Evolutionary conservation across 2,888 invertebrate species (phyloP), one percentile per base, ranked within the genome.

Genomic region (Neoitamus cyanurus): DNA sequence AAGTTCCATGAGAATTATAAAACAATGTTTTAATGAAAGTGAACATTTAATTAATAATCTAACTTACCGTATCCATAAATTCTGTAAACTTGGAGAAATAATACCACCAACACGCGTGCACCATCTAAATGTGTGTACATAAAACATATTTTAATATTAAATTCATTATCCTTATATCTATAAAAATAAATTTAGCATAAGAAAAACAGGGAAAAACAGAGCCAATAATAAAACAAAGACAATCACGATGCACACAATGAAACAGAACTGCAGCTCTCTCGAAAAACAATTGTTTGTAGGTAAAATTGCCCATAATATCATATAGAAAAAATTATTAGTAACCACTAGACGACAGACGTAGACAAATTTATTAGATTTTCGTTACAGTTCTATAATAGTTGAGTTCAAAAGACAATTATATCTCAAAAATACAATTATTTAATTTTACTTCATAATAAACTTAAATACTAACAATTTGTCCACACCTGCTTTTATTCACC

Each of bases 21-120:
- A n/a, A n/a, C n/a, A n/a, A n/a, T n/a, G n/a, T n/a, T n/a, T n/a
- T n/a, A n/a, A n/a, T n/a, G n/a, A n/a, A n/a, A n/a, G n/a, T n/a
- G n/a, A 48, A 48, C 3, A 6, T 25, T 28, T 36, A 72, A 83
- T 13, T 69, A 82, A 68, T 7, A 31, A 68, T 25, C 9, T 84
- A 86, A 93, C 95, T 95, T 92, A 98, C 98, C 92, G 98, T 98
- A 92, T 98, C 98, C 92, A 98, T 94, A 91, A 98, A 97, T 92
- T 98, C 98, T 88, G 97, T 97, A 92, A 98, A 98, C 92, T 98
- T 98, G 84, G 98, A 97, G 91, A 98, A 96, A 92, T 96, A 98
- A 92, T 98, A 98, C 97, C 97, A 97, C 97, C 98, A 98, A 91
- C 97, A 96, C 58, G 96, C 96, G 91, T 95, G 94, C 85, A 96